These are phyloP conservation scores for Tricholaema leucomelas DNA, from an alignment of 2,113 vertebrate genomes.

Conservation along the genomic window DNA sequence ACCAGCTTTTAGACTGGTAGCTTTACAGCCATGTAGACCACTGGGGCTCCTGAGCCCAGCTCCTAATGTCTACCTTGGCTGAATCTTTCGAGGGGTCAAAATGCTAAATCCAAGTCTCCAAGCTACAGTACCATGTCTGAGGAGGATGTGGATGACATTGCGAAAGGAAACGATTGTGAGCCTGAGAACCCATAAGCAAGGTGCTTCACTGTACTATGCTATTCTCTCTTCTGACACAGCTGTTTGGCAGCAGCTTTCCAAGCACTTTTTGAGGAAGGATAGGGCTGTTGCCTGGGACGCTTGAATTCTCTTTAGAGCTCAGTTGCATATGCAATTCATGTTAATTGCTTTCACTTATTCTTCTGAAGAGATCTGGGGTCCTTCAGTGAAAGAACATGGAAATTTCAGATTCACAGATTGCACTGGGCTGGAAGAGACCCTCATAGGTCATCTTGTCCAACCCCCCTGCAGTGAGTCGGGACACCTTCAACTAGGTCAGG, in stretches of 20 bases:
- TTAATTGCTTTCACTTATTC: neutral
- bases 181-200: neutral
- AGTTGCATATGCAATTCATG: accelerated
- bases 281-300: neutral
- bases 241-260: neutral
- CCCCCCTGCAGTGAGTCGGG: no score
- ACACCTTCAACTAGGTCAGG: no score
- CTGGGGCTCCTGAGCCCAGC: neutral
- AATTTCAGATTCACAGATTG: no score
- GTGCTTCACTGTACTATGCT: accelerated
- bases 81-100: neutral
- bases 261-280: neutral
- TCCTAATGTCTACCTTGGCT: neutral
- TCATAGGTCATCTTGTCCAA: no score
- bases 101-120: no score
- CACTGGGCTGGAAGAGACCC: no score
- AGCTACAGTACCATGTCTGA: accelerated
- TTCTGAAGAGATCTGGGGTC: neutral
- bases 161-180: neutral
- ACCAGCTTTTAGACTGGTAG: neutral
- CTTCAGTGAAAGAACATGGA: neutral
- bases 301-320: neutral
- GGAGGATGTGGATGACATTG: neutral
- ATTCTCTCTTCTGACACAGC: neutral
- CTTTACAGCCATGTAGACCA: neutral